phyloP scores from a whole-genome alignment of 2,888 invertebrate species.

The Acrocera orbiculus region DNA sequence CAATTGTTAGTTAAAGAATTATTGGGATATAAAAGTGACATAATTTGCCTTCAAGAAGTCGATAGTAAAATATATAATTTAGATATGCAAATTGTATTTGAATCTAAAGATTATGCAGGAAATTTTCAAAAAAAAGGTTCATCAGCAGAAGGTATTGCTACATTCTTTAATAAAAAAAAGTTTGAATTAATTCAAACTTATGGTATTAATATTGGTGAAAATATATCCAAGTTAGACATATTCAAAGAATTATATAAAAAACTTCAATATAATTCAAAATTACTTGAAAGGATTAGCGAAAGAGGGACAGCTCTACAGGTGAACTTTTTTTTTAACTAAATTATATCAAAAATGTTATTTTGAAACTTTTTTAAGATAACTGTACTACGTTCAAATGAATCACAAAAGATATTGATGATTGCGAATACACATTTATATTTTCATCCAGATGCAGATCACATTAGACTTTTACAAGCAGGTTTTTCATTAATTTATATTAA shows the following conservation, averaged over 20 bases:
- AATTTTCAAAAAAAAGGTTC: constrained; percentile 54
- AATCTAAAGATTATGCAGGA: constrained; percentile 37
- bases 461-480: constrained; percentile 70
- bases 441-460: constrained; percentile 78
- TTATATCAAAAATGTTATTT: neutral
- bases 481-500: constrained; percentile 53
- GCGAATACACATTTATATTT: constrained; percentile 91
- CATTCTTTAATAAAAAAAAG: constrained; percentile 51
- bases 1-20: constrained; percentile 66
- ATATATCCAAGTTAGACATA: constrained; percentile 34
- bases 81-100: constrained; percentile 45
- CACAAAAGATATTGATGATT: constrained; percentile 41
- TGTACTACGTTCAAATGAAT: constrained; percentile 39
- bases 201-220: constrained; percentile 41
- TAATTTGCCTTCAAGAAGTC: constrained; percentile 87
- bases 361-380: constrained; percentile 25
- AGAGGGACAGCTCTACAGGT: constrained; percentile 52
- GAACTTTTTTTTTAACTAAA: neutral
- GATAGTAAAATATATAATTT: constrained; percentile 57
- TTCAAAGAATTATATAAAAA: constrained; percentile 42
- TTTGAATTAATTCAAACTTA: constrained; percentile 41
- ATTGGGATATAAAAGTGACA: constrained; percentile 71
- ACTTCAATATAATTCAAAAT: constrained; percentile 38
- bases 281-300: constrained; percentile 40
- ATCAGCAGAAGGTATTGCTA: constrained; percentile 61